Evolutionary conservation across 2,888 invertebrate genomes (phyloP).

Genomic region (Drosophila recens): DNA sequence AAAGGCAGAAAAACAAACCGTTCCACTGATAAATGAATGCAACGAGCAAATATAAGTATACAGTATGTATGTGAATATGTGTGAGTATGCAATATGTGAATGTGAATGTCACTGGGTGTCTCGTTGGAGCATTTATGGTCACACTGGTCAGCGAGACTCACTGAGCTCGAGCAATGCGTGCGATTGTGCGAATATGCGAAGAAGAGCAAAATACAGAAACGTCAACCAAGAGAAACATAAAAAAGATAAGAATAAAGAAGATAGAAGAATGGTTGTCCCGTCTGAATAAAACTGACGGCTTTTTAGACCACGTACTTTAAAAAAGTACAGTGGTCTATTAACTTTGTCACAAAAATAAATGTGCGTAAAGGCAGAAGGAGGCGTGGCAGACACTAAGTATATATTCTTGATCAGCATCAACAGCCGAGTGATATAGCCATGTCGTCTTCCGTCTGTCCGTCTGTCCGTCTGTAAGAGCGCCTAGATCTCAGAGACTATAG

Average conservation of each 20-base stretch:
- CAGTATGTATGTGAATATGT: neutral
- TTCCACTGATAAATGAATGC: constrained; percentile 36
- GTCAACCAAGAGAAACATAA: neutral
- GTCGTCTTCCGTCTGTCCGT: too few species aligned
- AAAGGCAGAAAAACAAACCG: constrained; percentile 32
- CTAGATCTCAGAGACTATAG: too few species aligned
- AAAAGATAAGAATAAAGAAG: too few species aligned
- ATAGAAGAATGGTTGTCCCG: neutral
- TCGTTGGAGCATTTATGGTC: constrained; percentile 37
- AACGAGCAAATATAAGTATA: constrained; percentile 13
- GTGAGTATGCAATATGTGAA: neutral
- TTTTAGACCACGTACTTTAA: too few species aligned
- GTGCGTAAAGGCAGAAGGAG: too few species aligned
- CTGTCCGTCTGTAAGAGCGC: too few species aligned
- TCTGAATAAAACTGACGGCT: neutral
- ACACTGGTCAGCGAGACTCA: constrained; percentile 45
- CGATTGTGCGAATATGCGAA: constrained; percentile 46
- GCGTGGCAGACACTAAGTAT: too few species aligned
- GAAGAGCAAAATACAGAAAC: neutral
- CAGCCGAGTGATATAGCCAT: too few species aligned
- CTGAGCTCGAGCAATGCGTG: constrained; percentile 47
- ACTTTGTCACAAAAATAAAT: too few species aligned
- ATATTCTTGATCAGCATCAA: too few species aligned
- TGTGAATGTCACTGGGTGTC: constrained; percentile 25
- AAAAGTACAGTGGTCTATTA: too few species aligned